Evolutionary conservation across 1,140 invertebrate genomes (phyloP), one percentile per base, ranked within the genome.

Genomic region (Meloidogyne chitwoodi): DNA sequence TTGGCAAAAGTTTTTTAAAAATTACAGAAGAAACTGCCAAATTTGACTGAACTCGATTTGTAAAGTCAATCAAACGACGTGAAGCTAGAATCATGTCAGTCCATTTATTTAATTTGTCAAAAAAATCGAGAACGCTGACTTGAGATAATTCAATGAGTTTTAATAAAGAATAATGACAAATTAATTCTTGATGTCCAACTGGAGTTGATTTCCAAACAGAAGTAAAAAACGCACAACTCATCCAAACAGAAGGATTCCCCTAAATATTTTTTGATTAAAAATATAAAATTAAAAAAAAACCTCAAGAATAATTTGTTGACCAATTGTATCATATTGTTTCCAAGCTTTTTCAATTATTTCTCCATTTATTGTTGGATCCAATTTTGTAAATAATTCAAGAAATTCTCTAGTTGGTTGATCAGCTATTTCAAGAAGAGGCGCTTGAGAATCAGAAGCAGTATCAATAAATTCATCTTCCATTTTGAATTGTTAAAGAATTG

Each of bases 21-120:
- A 96, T 92, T 11, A 95, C 92, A 81, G 93, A 93, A 16, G 95
- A 95, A 1, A 98, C 95, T 75, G 93, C 92, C 90, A 98, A 98
- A 84, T 95, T 96, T 68, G 92, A 91, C 85, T 98, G 93, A 66
- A 98, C 88, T 75, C 91, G 91, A 68, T 93, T 92, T 68, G 98
- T 92, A 88, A 93, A 93, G 26, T 92, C 90, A 74, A 92, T 90
- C 84, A 97, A 94, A 63, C 94, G 92, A 79, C 92, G 91, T 0
- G 93, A 90, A 87, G 96, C 90, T 79, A 92, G 92, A 0, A 93
- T 92, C 94, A 98, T 96, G 81, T 95, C 93, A 64, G 93, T 92
- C 96, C 96, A 98, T 84, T 93, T 93, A 87, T 94, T 93, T 83
- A 95, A 95, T 89, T 97, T 98, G 65, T 91, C 91, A 87, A 98